Evolutionary conservation across 1,140 invertebrate species (phyloP), one percentile per base, ranked within the genome.

Genomic region (Octopus sinensis): DNA sequence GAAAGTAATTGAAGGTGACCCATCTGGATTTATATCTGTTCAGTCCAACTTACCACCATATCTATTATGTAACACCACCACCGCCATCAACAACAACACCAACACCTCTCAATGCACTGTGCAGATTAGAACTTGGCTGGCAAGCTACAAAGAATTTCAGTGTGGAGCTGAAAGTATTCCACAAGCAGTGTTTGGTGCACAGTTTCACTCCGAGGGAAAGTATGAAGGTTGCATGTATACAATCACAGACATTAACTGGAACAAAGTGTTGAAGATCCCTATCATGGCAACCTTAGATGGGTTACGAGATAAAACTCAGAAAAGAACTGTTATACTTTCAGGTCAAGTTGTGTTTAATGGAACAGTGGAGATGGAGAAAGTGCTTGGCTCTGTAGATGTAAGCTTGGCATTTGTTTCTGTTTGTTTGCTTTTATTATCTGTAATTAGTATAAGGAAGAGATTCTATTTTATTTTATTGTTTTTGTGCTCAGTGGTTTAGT

Each of bases 371-470:
- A 56, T 80, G 23, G 79, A 51, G 43, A 4, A 54, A 7, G 23
- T 68, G 17, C 71, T 86, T n/a, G 85, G 84, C n/a, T 4, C 80
- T 53, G 84, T 86, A 30, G 79, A 83, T 79, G 86, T 86, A 83
- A 53, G 68, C 6, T 7, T 13, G 6, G 5, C 13, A n/a, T 73
- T 43, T 1, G 30, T 43, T 43, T 43, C 30, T 43, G 3, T 43
- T 43, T 43, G 3, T 43, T 43, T 43, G 30, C 30, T 43, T 43
- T 43, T 43, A 43, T 43, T 43, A 43, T 43, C 30, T 43, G 1
- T 43, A 43, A 43, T 43, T 43, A 43, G 30, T 43, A 43, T 43
- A 43, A 43, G 3, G 30, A 43, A 43, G 30, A 43, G 30, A 43
- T 43, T 43, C 30, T 43, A 43, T 43, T 43, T 43, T 43, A 43